Percentiles rank a stretch among this genome's conserved stretches.
phyloP scores from a whole-genome alignment of 37 sponge, comb jelly and placozoan genomes.

The Bolinopsis microptera region DNA sequence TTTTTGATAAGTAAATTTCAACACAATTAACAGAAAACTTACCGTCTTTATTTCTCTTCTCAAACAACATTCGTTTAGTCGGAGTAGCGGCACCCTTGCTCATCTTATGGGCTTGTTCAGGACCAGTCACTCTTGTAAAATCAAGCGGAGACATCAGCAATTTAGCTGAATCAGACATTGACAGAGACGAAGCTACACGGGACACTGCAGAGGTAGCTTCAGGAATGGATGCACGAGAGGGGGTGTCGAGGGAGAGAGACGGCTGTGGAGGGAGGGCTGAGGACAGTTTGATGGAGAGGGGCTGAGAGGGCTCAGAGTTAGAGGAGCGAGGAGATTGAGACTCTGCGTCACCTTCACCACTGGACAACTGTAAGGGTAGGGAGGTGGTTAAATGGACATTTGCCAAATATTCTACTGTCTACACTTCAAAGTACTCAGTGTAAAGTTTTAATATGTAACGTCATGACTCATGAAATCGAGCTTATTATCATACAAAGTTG shows the following conservation, averaged over 20 bases:
- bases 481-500: too few species aligned
- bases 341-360: not conserved
- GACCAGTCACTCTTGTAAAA: not conserved
- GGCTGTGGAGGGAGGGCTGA: not conserved
- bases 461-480: too few species aligned
- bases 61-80: constrained; percentile 32
- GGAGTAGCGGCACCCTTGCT: not conserved
- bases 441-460: too few species aligned
- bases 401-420: too few species aligned
- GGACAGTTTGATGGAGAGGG: not conserved
- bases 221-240: not conserved
- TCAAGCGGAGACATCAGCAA: constrained; percentile 52
- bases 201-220: not conserved
- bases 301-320: not conserved
- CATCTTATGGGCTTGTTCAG: not conserved
- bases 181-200: not conserved
- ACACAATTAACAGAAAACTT: not conserved
- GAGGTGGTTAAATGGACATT: too few species aligned
- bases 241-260: not conserved
- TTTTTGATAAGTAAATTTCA: too few species aligned
- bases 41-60: not conserved
- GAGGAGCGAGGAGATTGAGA: constrained; percentile 23
- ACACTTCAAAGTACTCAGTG: too few species aligned
- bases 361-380: not conserved
- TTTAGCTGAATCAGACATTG: constrained; percentile 6